Base-by-base conservation (phyloP, 2,113 vertebrate species). In the Enhydra lutris region DNA sequence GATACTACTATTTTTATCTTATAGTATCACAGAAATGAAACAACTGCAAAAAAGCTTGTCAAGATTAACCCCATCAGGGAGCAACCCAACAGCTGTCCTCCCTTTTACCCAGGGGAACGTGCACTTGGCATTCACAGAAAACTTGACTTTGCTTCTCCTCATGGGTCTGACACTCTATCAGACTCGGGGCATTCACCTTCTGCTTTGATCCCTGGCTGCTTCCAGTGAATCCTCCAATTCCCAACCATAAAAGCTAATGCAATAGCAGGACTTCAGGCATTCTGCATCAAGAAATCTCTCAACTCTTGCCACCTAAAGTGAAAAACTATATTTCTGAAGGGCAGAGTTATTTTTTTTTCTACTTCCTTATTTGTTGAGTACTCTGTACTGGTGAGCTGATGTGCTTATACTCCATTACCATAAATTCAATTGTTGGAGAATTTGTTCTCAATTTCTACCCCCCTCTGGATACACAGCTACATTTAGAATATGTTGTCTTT, bases 341-440 rank as follows among this genome's bases (percentile, higher is more conserved):
- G 96, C 89, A 91, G 59, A n/a, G 71, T 82, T 97, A 31, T 52
- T 52, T 14, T 85, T 90, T 71, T 79, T 45, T 83, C 65, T 87
- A 3, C 42, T 86, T 63, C 96, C 45, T 83, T 57, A 2, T 97
- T 95, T 82, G 52, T 94, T 97, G 89, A 90, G 83, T 91, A 73
- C 85, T 98, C 98, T 97, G 94, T 96, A 94, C 92, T 97, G 87
- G 94, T 95, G 85, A 91, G 91, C 82, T 42, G 84, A 98, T 96
- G 95, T 23, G 6, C 95, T 98, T 96, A 95, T 18, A 96, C 80
- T 96, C 92, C 89, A 98, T 98, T 98, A 98, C 96, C 97, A 98
- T 98, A 97, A 98, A 98, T 98, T 98, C 97, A 98, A 97, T 98
- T 98, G 98, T 97, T 98, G 45, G 26, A 97, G 97, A 97, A 97